Base-by-base conservation (phyloP, 2,113 vertebrate species). In the Anas platyrhynchos region DNA sequence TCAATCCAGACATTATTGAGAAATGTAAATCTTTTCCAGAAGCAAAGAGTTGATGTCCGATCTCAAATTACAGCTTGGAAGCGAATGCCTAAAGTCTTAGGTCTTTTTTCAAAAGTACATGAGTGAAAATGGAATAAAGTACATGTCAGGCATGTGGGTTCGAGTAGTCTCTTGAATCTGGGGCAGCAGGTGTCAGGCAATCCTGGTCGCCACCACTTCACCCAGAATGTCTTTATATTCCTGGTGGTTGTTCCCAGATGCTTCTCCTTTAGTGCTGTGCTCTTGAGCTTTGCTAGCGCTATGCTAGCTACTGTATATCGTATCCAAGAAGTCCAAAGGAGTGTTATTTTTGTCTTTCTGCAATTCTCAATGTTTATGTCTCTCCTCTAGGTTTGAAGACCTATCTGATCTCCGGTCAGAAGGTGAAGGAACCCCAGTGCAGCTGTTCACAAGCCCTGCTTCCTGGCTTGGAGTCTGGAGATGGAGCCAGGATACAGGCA, bases 371-470 rank as follows among this genome's bases (percentile, higher is more conserved):
- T 88, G 55, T 86, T 84, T 38, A 6, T 26, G 91, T 96, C 86
- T 95, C 94, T 93, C 54, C 73, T 94, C 7, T 96, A 99, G 99
- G 99, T 91, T 96, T 99, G 95, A 99, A 99, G 98, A 99, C 99
- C 66, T 99, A 98, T 95, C 98, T 99, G 97, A 99, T 99, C 96
- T 99, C 99, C 20, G 98, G 98, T 82, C 98, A 98, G 96, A 99
- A 98, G 97, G 95, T 97, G 97, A 98, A 99, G 96, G 98, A 96
- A 48, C 94, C 98, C 43, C 97, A 96, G 15, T 99, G 99, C 96
- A 98, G 97, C 98, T 99, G 99, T 75, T 98, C 98, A 5, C 98
- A 98, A 83, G 79, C 93, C 2, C 95, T 98, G 55, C 97, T 98
- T 55, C 97, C 98, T 65, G 97, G 96, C 56, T 91, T 97, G 63